A percentile compares a stretch with the other conserved stretches of the same genome.
phyloP scores from a whole-genome alignment of 1,140 invertebrate species.

The Neodiprion lecontei region DNA sequence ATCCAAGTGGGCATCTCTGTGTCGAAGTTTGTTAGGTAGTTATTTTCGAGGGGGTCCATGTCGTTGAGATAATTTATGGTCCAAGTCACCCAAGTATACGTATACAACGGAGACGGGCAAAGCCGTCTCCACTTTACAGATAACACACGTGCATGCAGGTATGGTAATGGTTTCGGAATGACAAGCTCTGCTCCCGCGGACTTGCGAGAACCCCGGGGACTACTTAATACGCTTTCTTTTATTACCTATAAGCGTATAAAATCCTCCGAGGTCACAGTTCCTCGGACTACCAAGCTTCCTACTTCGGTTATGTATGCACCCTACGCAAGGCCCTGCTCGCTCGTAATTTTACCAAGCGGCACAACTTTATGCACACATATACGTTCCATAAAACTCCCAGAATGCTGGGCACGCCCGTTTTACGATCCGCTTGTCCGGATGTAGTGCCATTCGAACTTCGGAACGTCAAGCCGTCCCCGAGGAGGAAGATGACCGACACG shows the following conservation, averaged over 20 bases:
- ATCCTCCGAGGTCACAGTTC: not conserved
- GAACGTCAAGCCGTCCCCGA: not conserved
- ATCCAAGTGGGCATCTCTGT: no score
- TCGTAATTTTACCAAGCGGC: not conserved
- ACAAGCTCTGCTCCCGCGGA: not conserved
- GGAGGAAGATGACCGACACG: not conserved
- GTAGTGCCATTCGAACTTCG: not conserved
- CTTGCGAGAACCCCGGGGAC: not conserved
- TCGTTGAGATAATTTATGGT: not conserved
- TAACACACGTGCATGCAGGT: no score
- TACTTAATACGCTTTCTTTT: not conserved
- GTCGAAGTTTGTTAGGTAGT: not conserved
- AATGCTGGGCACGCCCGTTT: not conserved
- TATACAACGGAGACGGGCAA: not conserved
- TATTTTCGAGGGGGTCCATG: not conserved
- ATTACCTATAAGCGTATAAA: not conserved
- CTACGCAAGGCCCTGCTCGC: not conserved
- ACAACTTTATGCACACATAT: not conserved
- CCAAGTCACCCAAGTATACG: not conserved
- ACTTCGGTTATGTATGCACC: not conserved
- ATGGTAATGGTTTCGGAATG: not conserved
- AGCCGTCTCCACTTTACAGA: not conserved
- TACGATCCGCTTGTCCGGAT: not conserved
- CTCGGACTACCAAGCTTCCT: no score
- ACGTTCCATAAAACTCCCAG: not conserved